Conservation (phyloP, 2,888 invertebrate genomes). For the Eubasilissa splendida region DNA sequence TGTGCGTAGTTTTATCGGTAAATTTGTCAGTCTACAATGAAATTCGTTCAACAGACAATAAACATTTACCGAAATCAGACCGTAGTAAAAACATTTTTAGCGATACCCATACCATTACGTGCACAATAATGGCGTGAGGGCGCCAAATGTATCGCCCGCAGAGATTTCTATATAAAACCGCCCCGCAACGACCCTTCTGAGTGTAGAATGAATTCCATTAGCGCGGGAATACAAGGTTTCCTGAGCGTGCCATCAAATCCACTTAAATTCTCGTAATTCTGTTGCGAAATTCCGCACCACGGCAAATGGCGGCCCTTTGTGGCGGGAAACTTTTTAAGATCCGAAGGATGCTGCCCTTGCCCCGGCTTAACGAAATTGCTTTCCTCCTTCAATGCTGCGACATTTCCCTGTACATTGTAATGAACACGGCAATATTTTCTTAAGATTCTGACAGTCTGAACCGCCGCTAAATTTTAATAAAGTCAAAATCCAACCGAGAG, state of each 20-base stretch:
- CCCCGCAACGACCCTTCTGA: constrained; percentile 41
- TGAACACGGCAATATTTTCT: constrained; percentile 32
- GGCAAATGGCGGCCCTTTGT: constrained; percentile 45
- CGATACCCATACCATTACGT: neutral
- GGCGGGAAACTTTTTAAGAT: constrained; percentile 45
- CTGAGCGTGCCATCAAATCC: constrained; percentile 54
- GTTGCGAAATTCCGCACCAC: constrained; percentile 50
- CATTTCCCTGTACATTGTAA: constrained; percentile 21
- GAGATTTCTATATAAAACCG: constrained; percentile 38
- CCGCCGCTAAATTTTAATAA: no score
- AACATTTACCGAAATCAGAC: neutral
- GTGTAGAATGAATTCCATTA: constrained; percentile 58
- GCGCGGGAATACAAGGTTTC: constrained; percentile 45
- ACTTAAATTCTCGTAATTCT: constrained; percentile 57
- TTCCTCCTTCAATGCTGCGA: constrained; percentile 38
- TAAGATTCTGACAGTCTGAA: constrained; percentile 1
- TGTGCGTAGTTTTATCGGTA: no score
- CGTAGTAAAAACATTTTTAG: neutral
- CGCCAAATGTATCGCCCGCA: constrained; percentile 38
- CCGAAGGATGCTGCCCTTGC: constrained; percentile 27
- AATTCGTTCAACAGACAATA: no score
- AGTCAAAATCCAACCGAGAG: no score
- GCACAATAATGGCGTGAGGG: neutral
- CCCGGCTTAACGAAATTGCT: constrained; percentile 54
- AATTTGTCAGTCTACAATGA: no score